Evolutionary conservation across 2,113 vertebrate genomes (phyloP).

Genomic region (Labrus mixtus): DNA sequence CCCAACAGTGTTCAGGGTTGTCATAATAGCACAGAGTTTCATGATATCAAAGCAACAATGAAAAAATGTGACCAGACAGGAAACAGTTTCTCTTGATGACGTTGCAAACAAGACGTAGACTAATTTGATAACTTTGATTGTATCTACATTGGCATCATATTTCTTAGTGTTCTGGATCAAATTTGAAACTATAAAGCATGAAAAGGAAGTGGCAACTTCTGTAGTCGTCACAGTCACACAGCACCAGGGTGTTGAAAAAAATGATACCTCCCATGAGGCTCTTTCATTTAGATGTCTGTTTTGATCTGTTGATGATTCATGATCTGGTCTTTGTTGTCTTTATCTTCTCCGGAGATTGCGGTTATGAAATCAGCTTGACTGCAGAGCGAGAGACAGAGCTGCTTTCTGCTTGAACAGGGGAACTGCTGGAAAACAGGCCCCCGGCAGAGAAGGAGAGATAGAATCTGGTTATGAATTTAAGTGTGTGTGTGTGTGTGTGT

Average conservation of each 20-base stretch:
- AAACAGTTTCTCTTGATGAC: neutral
- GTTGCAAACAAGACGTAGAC: neutral
- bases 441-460: constrained; percentile 9
- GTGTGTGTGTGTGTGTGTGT: constrained; percentile 1
- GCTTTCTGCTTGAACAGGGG: constrained; percentile 34
- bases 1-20: neutral
- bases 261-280: neutral
- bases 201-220: neutral
- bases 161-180: neutral
- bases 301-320: constrained; percentile 33
- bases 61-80: neutral
- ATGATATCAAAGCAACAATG: neutral
- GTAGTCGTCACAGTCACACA: constrained; percentile 1
- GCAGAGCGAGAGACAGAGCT: constrained; percentile 10
- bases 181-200: neutral
- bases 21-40: constrained; percentile 16
- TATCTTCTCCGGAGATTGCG: constrained; percentile 25
- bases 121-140: neutral
- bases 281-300: constrained; percentile 22
- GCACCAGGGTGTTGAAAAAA: neutral
- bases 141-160: neutral
- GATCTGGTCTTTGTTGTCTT: constrained; percentile 27
- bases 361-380: constrained; percentile 41
- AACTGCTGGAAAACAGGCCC: constrained; percentile 22
- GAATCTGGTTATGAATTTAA: constrained; percentile 1